phyloP scores from a whole-genome alignment of 1,140 invertebrate species.

The Trachymyrmex septentrionalis region DNA sequence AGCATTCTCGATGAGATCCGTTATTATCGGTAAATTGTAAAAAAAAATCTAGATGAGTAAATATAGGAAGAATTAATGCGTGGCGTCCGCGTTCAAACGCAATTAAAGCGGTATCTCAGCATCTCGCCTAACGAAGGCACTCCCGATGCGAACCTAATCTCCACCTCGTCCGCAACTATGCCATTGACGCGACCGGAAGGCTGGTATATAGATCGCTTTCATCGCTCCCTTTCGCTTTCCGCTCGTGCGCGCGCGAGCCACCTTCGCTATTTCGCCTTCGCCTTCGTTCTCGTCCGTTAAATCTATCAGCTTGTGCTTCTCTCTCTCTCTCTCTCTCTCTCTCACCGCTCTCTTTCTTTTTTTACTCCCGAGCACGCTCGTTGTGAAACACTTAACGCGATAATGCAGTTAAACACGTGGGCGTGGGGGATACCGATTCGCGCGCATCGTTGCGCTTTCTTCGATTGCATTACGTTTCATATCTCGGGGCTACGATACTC shows the following conservation, averaged over 20 bases:
- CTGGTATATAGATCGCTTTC: conserved; percentile 71
- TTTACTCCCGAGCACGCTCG: conserved; percentile 15
- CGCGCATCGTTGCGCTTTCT: conserved; percentile 36
- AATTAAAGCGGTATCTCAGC: conserved; percentile 61
- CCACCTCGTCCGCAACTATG: conserved; percentile 58
- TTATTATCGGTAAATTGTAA: not conserved
- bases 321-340: conserved; percentile 7
- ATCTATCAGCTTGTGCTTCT: conserved; percentile 34
- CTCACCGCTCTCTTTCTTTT: conserved; percentile 37
- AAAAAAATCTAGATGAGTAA: not conserved
- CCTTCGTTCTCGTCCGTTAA: conserved; percentile 29
- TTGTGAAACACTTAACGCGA: conserved; percentile 41
- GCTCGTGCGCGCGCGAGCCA: conserved; percentile 66
- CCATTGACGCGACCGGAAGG: conserved; percentile 72
- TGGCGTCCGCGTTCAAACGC: conserved; percentile 37
- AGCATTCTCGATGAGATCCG: not conserved
- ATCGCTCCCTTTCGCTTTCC: conserved; percentile 75
- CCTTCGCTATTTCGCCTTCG: conserved; percentile 38
- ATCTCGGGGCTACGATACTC: not conserved
- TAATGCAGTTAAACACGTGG: conserved; percentile 44
- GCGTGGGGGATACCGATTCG: conserved; percentile 21
- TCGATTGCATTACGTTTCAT: conserved; percentile 39
- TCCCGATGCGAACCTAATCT: conserved; percentile 58
- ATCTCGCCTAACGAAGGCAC: conserved; percentile 65
- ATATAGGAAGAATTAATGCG: not conserved